Percentiles rank a stretch among this genome's conserved stretches.
phyloP scores from a whole-genome alignment of 2,888 invertebrate genomes.

The Colletes collaris region DNA sequence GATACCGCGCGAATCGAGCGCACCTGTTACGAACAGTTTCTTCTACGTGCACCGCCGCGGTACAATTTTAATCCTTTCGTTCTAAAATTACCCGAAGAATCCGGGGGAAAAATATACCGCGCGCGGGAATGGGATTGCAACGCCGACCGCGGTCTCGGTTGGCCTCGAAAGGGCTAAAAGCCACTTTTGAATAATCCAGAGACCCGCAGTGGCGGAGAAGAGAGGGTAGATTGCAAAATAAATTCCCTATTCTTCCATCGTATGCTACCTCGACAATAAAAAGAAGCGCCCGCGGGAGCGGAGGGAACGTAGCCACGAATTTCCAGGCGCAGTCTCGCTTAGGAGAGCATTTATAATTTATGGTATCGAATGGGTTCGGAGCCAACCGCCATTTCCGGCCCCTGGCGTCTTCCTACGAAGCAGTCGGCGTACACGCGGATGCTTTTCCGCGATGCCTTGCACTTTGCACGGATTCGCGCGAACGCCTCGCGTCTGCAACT shows the following conservation, averaged over 20 bases:
- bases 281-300: not conserved
- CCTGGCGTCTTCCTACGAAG: not conserved
- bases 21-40: no score
- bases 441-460: constrained; percentile 30
- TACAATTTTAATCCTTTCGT: no score
- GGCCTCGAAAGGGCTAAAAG: no score
- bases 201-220: no score
- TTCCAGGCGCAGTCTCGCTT: constrained; percentile 68
- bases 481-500: constrained; percentile 36
- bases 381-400: constrained; percentile 15
- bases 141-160: no score
- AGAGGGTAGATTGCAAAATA: no score
- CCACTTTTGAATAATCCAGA: no score
- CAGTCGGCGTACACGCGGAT: constrained; percentile 25
- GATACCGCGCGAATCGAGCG: no score
- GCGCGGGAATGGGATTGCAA: no score
- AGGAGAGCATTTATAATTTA: constrained; percentile 76
- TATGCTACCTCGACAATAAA: constrained; percentile 17
- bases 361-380: constrained; percentile 61
- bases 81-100: no score
- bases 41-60: no score
- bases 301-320: constrained; percentile 19
- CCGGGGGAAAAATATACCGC: no score
- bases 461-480: constrained; percentile 25
- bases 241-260: not conserved